Evolutionary conservation across 2,113 vertebrate species (phyloP).

Genomic region (Coracopsis vasa): DNA sequence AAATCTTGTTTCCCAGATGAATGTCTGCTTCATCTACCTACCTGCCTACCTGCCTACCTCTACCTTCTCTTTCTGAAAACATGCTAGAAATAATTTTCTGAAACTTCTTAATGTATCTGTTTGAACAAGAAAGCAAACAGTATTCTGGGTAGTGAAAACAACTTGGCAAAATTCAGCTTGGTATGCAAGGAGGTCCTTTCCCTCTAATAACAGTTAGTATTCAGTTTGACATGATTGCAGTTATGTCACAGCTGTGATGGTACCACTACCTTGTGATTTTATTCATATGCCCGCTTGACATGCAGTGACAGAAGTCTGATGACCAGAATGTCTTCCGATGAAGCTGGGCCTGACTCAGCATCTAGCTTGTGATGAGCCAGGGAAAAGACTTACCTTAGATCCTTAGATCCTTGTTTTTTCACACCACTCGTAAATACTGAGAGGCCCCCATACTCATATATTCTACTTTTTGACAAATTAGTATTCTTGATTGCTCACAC

Average conservation of each 20-base stretch:
- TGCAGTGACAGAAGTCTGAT: not conserved
- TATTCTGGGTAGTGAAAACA: not conserved
- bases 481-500: not conserved
- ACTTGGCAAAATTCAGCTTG: not conserved
- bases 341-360: not conserved
- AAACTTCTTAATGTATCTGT: not conserved
- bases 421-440: not conserved
- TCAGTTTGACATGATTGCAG: not conserved
- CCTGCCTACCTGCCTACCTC: not conserved
- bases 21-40: not conserved
- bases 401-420: not conserved
- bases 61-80: not conserved
- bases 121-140: not conserved
- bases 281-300: not conserved
- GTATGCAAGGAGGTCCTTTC: not conserved
- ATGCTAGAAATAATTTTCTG: not conserved
- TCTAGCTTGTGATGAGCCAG: not conserved
- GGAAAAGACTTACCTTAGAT: not conserved
- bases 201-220: not conserved
- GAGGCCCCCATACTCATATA: not conserved
- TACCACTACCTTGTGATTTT: not conserved
- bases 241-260: not conserved
- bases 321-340: not conserved
- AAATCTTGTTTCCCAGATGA: not conserved
- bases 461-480: slow-evolving; percentile 1